phyloP scores from a whole-genome alignment of 2,113 vertebrate species.

The Triplophysa tibetana region DNA sequence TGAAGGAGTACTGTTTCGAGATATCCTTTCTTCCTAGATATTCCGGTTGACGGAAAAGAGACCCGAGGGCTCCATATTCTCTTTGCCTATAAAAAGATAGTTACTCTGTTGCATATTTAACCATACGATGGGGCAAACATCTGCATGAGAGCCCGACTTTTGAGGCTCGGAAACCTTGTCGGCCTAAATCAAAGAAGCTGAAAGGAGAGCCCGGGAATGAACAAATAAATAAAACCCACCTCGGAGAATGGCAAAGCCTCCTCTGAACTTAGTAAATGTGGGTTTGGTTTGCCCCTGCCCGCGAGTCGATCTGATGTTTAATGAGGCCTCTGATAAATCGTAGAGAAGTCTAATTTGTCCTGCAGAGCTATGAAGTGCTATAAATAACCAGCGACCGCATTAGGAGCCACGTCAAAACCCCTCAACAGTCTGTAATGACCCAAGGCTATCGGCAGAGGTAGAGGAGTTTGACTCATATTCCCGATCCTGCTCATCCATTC shows the following conservation, averaged over 20 bases:
- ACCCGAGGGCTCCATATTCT: constrained; percentile 9
- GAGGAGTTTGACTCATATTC: constrained; percentile 8
- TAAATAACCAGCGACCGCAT: constrained; percentile 48
- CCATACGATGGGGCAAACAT: background rate
- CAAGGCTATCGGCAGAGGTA: constrained; percentile 32
- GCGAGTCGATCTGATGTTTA: constrained; percentile 40
- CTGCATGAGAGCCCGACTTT: background rate
- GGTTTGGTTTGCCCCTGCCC: constrained; percentile 32
- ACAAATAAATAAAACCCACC: background rate
- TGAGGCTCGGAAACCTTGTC: background rate
- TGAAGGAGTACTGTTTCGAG: constrained; percentile 8
- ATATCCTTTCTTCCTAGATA: constrained; percentile 24
- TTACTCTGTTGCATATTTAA: constrained; percentile 20
- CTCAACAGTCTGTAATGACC: constrained; percentile 33
- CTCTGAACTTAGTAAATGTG: constrained; percentile 19
- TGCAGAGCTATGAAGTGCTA: constrained; percentile 29
- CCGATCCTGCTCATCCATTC: background rate
- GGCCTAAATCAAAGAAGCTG: background rate
- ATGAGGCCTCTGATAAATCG: constrained; percentile 47
- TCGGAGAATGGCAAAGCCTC: background rate
- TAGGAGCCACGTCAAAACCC: constrained; percentile 29
- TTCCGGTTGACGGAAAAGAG: constrained; percentile 3
- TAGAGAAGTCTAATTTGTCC: constrained; percentile 28
- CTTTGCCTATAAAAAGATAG: constrained; percentile 5
- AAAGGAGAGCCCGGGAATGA: background rate